Percentiles rank a stretch among this genome's conserved stretches.
Evolutionary conservation across 2,113 vertebrate genomes (phyloP).

Genomic region (Rhagologus leucostigma): DNA sequence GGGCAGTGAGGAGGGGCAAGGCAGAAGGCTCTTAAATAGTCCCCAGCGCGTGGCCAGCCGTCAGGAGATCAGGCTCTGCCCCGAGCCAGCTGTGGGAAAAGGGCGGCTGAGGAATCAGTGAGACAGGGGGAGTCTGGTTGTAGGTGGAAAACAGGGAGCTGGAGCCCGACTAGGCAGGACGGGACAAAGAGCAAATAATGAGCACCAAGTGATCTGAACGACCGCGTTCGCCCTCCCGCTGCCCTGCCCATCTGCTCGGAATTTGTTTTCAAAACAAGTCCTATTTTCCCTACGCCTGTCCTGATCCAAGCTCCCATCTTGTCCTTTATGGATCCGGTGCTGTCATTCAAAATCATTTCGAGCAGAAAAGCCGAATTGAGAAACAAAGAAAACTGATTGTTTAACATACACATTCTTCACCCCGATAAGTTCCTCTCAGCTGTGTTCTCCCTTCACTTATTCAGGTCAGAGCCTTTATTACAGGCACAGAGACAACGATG

Average conservation of each 20-base stretch:
- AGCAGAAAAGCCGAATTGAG: neutral
- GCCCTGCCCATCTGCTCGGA: slow-evolving; percentile 41
- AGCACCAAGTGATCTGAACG: neutral
- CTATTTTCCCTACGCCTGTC: neutral
- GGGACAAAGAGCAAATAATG: neutral
- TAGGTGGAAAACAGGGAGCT: slow-evolving; percentile 12
- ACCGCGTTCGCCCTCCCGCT: neutral
- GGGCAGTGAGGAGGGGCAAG: neutral
- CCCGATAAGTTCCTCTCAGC: neutral
- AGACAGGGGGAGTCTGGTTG: neutral
- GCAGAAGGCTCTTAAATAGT: neutral
- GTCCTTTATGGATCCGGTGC: neutral
- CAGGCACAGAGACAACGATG: neutral
- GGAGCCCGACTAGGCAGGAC: neutral
- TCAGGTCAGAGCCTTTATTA: neutral
- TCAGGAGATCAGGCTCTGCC: neutral
- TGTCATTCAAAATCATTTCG: neutral
- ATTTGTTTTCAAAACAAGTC: slow-evolving; percentile 9
- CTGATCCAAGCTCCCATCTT: neutral
- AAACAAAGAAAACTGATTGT: neutral
- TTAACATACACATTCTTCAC: neutral
- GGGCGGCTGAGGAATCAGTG: neutral
- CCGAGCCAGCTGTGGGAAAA: neutral
- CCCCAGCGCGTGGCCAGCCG: neutral
- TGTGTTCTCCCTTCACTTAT: neutral